phyloP scores from a whole-genome alignment of 1,140 invertebrate genomes.

The Drosophila ercepeae region DNA sequence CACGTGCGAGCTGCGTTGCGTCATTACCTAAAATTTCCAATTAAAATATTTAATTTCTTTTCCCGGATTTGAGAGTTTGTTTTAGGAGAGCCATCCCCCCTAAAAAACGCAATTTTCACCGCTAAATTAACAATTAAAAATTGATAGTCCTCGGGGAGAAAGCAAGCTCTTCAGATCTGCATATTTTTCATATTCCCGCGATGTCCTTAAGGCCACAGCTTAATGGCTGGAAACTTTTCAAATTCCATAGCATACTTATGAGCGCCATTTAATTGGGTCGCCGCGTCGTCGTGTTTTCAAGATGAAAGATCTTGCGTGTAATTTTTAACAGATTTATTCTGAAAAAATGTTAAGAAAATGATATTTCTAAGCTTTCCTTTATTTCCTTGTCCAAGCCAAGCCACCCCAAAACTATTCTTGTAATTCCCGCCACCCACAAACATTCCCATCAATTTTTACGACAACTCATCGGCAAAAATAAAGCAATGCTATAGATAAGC shows the following conservation, averaged over 20 bases:
- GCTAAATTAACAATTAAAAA: conserved; percentile 83
- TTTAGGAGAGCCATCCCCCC: conserved; percentile 4
- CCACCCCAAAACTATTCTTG: conserved; percentile 29
- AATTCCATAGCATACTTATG: conserved; percentile 56
- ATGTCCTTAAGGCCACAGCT: conserved; percentile 30
- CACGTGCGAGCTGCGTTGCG: conserved; percentile 47
- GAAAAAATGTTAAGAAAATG: neutral
- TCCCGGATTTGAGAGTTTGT: conserved; percentile 51
- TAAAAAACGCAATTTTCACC: conserved; percentile 69
- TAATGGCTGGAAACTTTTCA: conserved; percentile 62
- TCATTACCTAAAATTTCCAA: conserved; percentile 77
- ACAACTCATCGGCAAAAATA: conserved; percentile 39
- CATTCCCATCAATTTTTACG: conserved; percentile 37
- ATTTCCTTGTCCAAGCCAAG: neutral
- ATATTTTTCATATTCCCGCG: conserved; percentile 33
- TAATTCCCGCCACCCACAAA: conserved; percentile 1
- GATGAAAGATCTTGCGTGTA: neutral
- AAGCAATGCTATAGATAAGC: conserved; percentile 66
- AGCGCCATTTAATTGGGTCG: conserved; percentile 21
- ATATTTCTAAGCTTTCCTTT: neutral
- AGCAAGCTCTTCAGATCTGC: conserved; percentile 19
- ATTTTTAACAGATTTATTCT: neutral
- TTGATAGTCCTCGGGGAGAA: conserved; percentile 67
- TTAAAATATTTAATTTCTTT: conserved; percentile 83
- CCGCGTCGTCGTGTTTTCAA: neutral